A percentile compares a stretch with the other conserved stretches of the same genome.
Evolutionary conservation across 1,140 invertebrate genomes (phyloP).

Genomic region (Eupeodes corollae): DNA sequence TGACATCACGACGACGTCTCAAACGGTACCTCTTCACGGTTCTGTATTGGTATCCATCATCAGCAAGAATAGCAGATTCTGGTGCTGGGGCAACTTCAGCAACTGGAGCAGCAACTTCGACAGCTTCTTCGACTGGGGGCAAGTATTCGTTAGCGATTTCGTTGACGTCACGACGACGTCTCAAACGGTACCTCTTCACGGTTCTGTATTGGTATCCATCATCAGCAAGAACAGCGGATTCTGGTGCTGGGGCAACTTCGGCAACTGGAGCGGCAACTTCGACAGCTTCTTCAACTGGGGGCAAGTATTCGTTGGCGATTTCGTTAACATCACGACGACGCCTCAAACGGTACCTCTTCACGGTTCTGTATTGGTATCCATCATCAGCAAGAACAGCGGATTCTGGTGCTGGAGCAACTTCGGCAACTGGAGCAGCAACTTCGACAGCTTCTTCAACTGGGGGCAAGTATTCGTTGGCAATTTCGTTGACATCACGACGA

Average conservation of each 20-base stretch:
- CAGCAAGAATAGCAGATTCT: conserved; percentile 15
- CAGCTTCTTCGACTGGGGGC: conserved; percentile 15
- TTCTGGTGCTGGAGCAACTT: conserved; percentile 7
- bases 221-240: conserved; percentile 10
- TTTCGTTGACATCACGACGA: conserved; percentile 18
- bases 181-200: not conserved
- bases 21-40: conserved; percentile 19
- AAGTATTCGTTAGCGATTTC: conserved; percentile 23
- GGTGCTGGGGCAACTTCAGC: conserved; percentile 4
- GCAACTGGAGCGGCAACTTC: not conserved
- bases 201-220: conserved; percentile 13
- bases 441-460: conserved; percentile 8
- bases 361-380: conserved; percentile 22
- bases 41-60: conserved; percentile 20
- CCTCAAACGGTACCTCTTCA: conserved; percentile 17
- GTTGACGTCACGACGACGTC: conserved; percentile 18
- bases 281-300: conserved; percentile 13
- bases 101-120: conserved; percentile 3
- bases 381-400: conserved; percentile 12
- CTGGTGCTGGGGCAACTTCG: conserved; percentile 1
- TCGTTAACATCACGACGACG: conserved; percentile 24
- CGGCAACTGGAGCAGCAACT: no score
- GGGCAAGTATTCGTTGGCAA: conserved; percentile 20
- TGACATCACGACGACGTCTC: conserved; percentile 19
- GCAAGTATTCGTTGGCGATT: conserved; percentile 20